Evolutionary conservation across 2,888 invertebrate species (phyloP).

Genomic region (Calameuta filiformis): DNA sequence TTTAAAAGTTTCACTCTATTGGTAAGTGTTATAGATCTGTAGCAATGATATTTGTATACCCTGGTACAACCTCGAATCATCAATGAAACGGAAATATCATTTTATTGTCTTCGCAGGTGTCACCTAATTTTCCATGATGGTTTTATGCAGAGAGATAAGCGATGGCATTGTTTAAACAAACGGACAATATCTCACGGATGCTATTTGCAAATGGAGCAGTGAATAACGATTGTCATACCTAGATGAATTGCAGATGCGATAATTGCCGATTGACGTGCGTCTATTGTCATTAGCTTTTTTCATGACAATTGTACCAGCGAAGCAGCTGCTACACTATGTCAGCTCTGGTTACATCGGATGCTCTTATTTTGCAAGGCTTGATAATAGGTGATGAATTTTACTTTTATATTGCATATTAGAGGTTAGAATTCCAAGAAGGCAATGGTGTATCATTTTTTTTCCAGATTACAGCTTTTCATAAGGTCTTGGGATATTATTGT

Average conservation of each 20-base stretch:
- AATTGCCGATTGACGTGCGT: background rate
- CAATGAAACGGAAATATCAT: background rate
- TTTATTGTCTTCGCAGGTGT: conserved; percentile 46
- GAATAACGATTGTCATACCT: background rate
- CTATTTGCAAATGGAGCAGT: background rate
- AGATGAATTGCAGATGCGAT: background rate
- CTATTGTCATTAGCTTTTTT: background rate
- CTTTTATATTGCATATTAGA: background rate
- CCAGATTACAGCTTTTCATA: background rate
- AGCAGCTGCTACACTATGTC: background rate
- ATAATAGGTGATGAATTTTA: background rate
- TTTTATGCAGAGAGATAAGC: background rate
- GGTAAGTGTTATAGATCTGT: background rate
- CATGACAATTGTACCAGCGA: background rate
- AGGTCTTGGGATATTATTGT: background rate
- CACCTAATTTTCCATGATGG: conserved; percentile 43
- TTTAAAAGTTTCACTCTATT: background rate
- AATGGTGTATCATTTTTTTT: background rate
- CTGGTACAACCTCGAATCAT: background rate
- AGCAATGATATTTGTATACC: background rate
- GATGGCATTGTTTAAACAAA: background rate
- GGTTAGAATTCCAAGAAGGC: background rate
- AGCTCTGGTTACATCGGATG: background rate
- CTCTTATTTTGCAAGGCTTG: background rate
- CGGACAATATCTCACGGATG: background rate